Percentiles rank a stretch among this genome's conserved stretches.
These are phyloP conservation scores for Rhinolophus ferrumequinum DNA, from an alignment of 2,113 vertebrate genomes.

Conservation along the genomic window DNA sequence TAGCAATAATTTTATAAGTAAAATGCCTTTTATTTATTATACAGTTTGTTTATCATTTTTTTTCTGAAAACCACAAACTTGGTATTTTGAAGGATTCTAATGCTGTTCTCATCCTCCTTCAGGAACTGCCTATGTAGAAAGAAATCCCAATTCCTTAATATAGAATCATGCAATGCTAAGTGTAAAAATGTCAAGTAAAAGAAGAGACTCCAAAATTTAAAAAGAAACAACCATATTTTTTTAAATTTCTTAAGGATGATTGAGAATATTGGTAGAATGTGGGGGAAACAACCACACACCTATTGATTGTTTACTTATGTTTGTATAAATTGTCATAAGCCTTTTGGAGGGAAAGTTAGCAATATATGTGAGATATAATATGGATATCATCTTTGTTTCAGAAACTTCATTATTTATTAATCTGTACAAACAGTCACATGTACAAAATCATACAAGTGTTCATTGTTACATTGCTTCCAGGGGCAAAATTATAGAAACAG, in stretches of 20 bases:
- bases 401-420: neutral
- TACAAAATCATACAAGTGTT: neutral
- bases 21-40: neutral
- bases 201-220: neutral
- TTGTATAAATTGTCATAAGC: neutral
- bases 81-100: neutral
- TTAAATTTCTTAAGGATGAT: neutral
- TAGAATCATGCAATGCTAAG: neutral
- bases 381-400: neutral
- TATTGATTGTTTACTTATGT: neutral
- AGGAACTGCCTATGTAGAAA: neutral
- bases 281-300: neutral
- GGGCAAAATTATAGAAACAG: neutral
- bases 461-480: neutral
- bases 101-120: neutral
- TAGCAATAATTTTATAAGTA: neutral
- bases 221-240: neutral
- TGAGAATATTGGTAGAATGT: neutral
- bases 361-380: neutral
- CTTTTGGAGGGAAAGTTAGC: neutral
- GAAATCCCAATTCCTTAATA: neutral
- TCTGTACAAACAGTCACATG: neutral
- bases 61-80: neutral
- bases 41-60: neutral
- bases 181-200: neutral